Evolutionary conservation across 2,797 vertebrate genomes (phyloP), one percentile per base, ranked within the genome.

Genomic region (Urosaurus nigricauda): DNA sequence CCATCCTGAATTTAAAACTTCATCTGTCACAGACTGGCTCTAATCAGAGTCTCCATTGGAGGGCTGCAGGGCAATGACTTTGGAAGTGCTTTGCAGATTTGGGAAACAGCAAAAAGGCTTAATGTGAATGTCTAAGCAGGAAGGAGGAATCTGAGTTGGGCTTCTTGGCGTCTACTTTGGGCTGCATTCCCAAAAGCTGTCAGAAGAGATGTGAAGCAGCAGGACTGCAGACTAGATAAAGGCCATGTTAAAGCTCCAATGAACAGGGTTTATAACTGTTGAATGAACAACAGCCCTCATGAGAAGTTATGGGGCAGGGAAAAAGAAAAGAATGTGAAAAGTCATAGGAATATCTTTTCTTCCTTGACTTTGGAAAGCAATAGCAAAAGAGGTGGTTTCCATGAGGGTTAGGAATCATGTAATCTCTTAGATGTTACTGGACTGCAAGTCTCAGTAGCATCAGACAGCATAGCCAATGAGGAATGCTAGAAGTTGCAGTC

Each of bases 141-240:
- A 63, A 21, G 2, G 3, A 77, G 84, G 56, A 19, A 77, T 32
- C 26, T 56, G 4, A 43, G 26, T 63, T n/a, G 32, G 14, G 4
- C 24, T 5, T 29, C 32, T 19, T 12, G n/a, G 73, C 19, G 43
- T 84, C 17, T 43, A 12, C 7, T 24, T 19, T 70, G 3, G 29
- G 53, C 37, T 29, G 11, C 35, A 16, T 9, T 19, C 37, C 21
- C 60, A 40, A 17, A 24, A 47, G 51, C 74, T 79, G 74, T 40
- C 82, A 71, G 26, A 11, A 6, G 51, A 47, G 37, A 89, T 5
- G 17, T 73, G 53, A 89, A 80, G 88, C 83, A 85, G 88, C 77
- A 81, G 88, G 11, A 9, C 9, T 71, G 77, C 19, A n/a, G 77
- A 16, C 24, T 5, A 43, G 40, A 60, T 40, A 73, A 73, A 32